A percentile compares a stretch with the other conserved stretches of the same genome.
phyloP scores from a whole-genome alignment of 1,140 invertebrate species.

The Olivierus martensii region DNA sequence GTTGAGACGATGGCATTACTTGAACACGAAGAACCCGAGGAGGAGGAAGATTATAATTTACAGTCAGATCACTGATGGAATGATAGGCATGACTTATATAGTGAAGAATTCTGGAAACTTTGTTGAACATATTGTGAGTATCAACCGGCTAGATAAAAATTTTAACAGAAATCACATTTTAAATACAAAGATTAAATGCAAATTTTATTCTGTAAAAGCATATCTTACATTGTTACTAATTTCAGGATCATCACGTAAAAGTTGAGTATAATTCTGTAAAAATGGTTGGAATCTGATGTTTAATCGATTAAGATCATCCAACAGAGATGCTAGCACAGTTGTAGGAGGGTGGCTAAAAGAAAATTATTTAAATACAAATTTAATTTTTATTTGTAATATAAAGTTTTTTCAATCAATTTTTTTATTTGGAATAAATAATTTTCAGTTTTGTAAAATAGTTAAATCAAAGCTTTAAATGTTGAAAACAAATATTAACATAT shows the following conservation, averaged over 20 bases:
- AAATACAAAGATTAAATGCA: too few relatives aligned
- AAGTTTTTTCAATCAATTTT: too few relatives aligned
- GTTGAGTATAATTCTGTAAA: slow-evolving; percentile 8
- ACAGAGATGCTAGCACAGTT: slow-evolving; percentile 5
- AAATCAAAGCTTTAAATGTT: too few relatives aligned
- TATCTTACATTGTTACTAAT: slow-evolving; percentile 5
- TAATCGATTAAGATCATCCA: slow-evolving; percentile 12
- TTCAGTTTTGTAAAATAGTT: too few relatives aligned
- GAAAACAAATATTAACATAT: too few relatives aligned
- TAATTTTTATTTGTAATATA: too few relatives aligned
- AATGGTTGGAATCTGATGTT: slow-evolving; percentile 10
- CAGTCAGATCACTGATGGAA: slow-evolving; percentile 66
- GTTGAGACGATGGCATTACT: slow-evolving; percentile 31
- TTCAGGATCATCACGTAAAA: slow-evolving; percentile 6
- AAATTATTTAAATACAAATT: too few relatives aligned
- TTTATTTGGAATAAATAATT: too few relatives aligned
- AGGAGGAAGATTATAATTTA: slow-evolving; percentile 48
- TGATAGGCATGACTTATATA: slow-evolving; percentile 74
- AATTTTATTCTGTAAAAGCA: too few relatives aligned
- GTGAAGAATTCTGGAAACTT: slow-evolving; percentile 63
- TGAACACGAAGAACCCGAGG: slow-evolving; percentile 53
- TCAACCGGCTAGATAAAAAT: too few relatives aligned
- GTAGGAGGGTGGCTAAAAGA: slow-evolving; percentile 8
- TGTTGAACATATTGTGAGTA: slow-evolving; percentile 38
- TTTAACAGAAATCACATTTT: too few relatives aligned